phyloP scores from a whole-genome alignment of 2,113 vertebrate species.

The Salvelinus fontinalis region DNA sequence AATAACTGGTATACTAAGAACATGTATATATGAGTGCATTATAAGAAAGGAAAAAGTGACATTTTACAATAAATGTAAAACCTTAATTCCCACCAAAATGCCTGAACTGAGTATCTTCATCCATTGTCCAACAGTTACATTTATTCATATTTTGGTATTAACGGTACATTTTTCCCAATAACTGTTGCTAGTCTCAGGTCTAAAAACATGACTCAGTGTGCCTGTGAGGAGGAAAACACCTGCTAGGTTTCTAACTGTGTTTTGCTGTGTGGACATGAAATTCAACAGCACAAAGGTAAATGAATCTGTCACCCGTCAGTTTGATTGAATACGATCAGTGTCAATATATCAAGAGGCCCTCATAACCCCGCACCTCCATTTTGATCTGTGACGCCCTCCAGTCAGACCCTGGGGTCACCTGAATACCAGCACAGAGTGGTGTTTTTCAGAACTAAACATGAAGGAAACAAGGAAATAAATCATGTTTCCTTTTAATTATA shows the following conservation, averaged over 20 bases:
- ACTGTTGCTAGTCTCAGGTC: constrained; percentile 35
- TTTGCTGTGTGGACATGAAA: constrained; percentile 38
- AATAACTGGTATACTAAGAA: too few species aligned
- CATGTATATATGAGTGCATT: too few species aligned
- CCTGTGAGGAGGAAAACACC: constrained; percentile 28
- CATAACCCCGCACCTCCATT: constrained; percentile 2
- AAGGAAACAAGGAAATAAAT: constrained; percentile 42
- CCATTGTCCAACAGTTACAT: too few species aligned
- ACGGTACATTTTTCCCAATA: too few species aligned
- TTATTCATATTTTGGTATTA: too few species aligned
- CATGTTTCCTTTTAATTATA: constrained; percentile 69
- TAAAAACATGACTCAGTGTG: not conserved
- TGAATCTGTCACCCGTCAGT: constrained; percentile 58
- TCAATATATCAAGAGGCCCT: constrained; percentile 50
- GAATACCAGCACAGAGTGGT: constrained; percentile 39
- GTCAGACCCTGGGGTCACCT: constrained; percentile 61
- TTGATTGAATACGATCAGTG: constrained; percentile 70
- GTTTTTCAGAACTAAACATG: constrained; percentile 40
- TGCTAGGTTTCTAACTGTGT: constrained; percentile 33
- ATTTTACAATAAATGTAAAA: too few species aligned
- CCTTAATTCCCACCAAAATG: too few species aligned
- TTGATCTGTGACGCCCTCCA: constrained; percentile 63
- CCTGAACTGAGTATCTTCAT: too few species aligned
- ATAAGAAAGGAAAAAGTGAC: too few species aligned
- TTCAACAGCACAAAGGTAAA: too few species aligned